These are phyloP conservation scores for Sapajus apella DNA, from an alignment of 2,113 vertebrate species.

Conservation along the genomic window DNA sequence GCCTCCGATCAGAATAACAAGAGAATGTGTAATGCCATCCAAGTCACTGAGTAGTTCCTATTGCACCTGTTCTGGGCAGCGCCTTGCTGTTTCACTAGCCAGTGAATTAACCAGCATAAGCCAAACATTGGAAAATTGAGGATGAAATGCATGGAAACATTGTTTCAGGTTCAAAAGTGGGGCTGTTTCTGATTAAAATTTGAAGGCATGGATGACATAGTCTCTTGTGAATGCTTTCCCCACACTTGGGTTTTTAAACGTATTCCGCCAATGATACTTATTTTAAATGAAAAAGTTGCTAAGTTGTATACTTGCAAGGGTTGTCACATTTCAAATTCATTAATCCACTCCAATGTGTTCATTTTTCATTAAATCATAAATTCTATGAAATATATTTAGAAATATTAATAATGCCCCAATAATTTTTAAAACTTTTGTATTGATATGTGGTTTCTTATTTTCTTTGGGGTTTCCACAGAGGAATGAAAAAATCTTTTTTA, in stretches of 20 bases:
- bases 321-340: conserved; percentile 25
- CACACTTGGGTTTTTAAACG: background rate
- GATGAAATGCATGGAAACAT: conserved; percentile 8
- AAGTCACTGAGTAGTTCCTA: background rate
- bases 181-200: background rate
- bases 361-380: background rate
- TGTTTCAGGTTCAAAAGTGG: conserved; percentile 20
- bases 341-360: background rate
- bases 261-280: background rate
- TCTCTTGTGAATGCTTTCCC: background rate
- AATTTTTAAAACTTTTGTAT: background rate
- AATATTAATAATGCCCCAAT: background rate
- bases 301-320: background rate
- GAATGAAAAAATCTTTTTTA: background rate
- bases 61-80: conserved; percentile 55
- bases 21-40: conserved; percentile 7
- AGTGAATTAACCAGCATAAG: conserved; percentile 51
- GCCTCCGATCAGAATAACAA: conserved; percentile 42
- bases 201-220: background rate
- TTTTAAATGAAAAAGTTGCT: background rate
- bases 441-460: background rate
- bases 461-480: background rate
- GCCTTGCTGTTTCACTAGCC: conserved; percentile 41
- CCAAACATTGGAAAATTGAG: conserved; percentile 50
- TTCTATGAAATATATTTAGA: background rate